These are phyloP conservation scores for Toxotes jaculatrix DNA, from an alignment of 2,113 vertebrate genomes.

Conservation along the genomic window DNA sequence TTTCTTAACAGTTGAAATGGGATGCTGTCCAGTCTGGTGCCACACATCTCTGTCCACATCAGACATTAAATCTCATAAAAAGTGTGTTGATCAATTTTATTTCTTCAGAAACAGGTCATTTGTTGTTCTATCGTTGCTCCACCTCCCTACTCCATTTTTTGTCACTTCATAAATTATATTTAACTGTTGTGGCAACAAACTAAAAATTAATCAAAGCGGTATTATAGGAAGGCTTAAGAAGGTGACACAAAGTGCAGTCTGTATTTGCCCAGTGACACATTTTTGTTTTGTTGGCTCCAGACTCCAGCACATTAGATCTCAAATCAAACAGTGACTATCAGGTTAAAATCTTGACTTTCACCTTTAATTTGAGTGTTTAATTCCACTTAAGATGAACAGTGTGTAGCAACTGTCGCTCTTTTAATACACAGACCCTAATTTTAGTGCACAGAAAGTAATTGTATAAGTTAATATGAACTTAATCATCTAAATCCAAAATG, in stretches of 20 bases:
- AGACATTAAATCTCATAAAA: too few species aligned
- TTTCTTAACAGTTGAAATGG: too few species aligned
- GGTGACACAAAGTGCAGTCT: neutral
- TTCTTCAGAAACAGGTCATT: neutral
- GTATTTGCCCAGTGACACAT: neutral
- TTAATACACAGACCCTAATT: neutral
- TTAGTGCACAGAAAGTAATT: neutral
- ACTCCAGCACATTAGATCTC: neutral
- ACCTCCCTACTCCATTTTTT: neutral
- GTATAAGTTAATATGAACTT: conserved; percentile 7
- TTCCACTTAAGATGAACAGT: neutral
- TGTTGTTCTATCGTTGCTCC: neutral
- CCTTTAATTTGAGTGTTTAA: neutral
- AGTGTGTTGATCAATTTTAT: neutral
- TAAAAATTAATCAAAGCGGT: conserved; percentile 14
- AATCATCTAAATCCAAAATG: conserved; percentile 1
- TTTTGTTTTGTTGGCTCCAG: neutral
- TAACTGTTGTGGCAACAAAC: neutral
- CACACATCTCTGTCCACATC: too few species aligned
- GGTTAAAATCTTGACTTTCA: neutral
- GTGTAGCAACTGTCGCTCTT: neutral
- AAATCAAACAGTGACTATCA: neutral
- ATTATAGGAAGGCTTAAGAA: conserved; percentile 11
- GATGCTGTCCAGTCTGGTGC: too few species aligned
- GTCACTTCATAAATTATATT: neutral